Conservation (phyloP, 2,888 invertebrate genomes). For the Parelbella ahira region DNA sequence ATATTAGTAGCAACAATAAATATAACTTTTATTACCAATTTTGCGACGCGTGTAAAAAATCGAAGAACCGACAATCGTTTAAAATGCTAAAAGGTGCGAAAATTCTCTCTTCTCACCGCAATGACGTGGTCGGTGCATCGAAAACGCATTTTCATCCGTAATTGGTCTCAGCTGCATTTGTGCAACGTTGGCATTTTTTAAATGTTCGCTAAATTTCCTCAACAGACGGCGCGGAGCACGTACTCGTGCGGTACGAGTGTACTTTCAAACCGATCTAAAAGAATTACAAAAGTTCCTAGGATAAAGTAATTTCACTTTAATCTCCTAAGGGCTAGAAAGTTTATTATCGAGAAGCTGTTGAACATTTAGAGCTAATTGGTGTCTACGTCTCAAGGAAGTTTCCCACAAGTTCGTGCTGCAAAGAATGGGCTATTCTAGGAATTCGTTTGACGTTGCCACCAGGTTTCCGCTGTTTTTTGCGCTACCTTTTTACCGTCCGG, state of each 20-base stretch:
- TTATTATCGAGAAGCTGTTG: conserved; percentile 10
- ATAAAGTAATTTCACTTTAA: conserved; percentile 7
- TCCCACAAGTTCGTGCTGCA: conserved; percentile 45
- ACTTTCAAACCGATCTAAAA: conserved; percentile 6
- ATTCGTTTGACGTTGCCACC: conserved; percentile 57
- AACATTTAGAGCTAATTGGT: conserved; percentile 19
- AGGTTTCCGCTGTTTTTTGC: conserved; percentile 49
- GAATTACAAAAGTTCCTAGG: background rate
- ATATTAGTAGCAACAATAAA: too few relatives aligned
- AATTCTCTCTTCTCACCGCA: conserved; percentile 6
- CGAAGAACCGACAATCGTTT: background rate
- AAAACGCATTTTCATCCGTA: conserved; percentile 61
- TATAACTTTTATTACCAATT: too few relatives aligned
- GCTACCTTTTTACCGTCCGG: conserved; percentile 44
- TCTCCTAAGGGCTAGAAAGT: background rate
- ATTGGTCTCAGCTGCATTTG: conserved; percentile 49
- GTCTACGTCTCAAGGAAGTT: conserved; percentile 18
- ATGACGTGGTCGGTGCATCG: conserved; percentile 31
- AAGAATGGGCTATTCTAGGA: conserved; percentile 50
- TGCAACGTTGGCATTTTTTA: conserved; percentile 51
- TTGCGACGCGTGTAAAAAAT: too few relatives aligned
- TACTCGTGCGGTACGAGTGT: too few relatives aligned
- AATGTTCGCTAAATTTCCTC: conserved; percentile 46
- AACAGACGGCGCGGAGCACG: conserved; percentile 40
- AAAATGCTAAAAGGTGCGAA: conserved; percentile 1